phyloP scores from a whole-genome alignment of 2,888 invertebrate species.

The Lepidocyrtinus sp. region DNA sequence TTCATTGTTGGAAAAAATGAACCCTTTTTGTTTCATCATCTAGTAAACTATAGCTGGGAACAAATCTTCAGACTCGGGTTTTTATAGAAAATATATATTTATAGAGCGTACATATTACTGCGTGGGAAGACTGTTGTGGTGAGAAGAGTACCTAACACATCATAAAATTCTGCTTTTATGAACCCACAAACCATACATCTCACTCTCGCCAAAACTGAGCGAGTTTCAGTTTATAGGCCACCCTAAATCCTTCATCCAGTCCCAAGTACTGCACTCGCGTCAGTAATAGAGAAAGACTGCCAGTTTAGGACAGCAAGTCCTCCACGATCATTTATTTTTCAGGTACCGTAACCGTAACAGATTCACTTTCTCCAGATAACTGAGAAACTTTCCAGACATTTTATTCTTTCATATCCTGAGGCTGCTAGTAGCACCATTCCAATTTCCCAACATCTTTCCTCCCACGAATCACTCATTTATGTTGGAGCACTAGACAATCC shows the following conservation, averaged over 20 bases:
- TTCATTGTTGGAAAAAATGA: not conserved
- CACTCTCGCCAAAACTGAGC: slow-evolving; percentile 2
- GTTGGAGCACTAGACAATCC: not conserved
- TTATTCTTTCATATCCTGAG: not conserved
- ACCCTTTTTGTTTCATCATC: not conserved
- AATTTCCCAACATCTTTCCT: not conserved
- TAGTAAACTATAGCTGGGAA: not conserved
- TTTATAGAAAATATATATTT: not conserved
- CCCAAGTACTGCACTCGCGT: not conserved
- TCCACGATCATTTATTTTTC: slow-evolving; percentile 40
- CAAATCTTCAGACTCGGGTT: not conserved
- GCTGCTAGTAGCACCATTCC: not conserved
- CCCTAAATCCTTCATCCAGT: not conserved
- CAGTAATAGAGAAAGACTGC: not conserved
- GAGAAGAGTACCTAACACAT: slow-evolving; percentile 29
- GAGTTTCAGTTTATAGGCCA: not conserved
- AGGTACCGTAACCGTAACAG: slow-evolving; percentile 33
- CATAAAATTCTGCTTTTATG: slow-evolving; percentile 26
- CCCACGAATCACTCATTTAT: not conserved
- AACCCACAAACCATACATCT: slow-evolving; percentile 4
- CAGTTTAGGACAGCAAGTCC: not conserved
- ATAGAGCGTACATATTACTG: not conserved
- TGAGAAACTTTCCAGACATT: too few species aligned
- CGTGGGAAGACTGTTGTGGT: slow-evolving; percentile 1
- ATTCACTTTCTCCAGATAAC: slow-evolving; percentile 44